Evolutionary conservation across 2,888 invertebrate species (phyloP).

Genomic region (Horisme vitalbata): DNA sequence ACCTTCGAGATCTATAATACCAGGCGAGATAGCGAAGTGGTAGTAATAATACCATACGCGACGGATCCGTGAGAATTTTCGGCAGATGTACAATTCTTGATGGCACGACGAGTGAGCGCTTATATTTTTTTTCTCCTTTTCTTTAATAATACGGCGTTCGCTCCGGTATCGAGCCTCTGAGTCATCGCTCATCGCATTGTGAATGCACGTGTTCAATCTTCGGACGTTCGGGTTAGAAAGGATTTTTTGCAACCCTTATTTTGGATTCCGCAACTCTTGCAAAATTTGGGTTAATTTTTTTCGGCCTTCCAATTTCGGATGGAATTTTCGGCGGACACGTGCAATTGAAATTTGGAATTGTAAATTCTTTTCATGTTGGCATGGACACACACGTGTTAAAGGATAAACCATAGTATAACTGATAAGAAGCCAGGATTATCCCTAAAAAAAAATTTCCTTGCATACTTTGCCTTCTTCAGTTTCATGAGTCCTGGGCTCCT

Average conservation of each 20-base stretch:
- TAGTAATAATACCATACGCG: constrained; percentile 73
- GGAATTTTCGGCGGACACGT: constrained; percentile 49
- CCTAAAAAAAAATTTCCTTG: background rate
- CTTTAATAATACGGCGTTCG: constrained; percentile 72
- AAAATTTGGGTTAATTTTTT: constrained; percentile 76
- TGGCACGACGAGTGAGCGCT: constrained; percentile 76
- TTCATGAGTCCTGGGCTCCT: no score
- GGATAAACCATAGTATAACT: constrained; percentile 28
- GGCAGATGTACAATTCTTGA: constrained; percentile 83
- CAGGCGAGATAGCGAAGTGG: constrained; percentile 65
- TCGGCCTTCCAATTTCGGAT: constrained; percentile 52
- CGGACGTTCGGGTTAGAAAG: constrained; percentile 78
- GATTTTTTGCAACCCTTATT: constrained; percentile 81
- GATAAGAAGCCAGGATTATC: constrained; percentile 32
- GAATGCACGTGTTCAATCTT: constrained; percentile 74
- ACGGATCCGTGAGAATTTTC: constrained; percentile 81
- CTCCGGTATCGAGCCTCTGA: constrained; percentile 70
- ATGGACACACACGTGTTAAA: constrained; percentile 33
- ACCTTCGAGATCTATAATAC: constrained; percentile 63
- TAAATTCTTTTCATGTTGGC: constrained; percentile 30
- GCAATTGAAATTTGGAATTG: constrained; percentile 42
- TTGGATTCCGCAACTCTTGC: constrained; percentile 81
- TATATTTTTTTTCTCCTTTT: constrained; percentile 71
- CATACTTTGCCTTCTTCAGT: no score
- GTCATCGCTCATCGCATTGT: constrained; percentile 76